Evolutionary conservation across 1,140 invertebrate genomes (phyloP).

Genomic region (Ephestia elutella): DNA sequence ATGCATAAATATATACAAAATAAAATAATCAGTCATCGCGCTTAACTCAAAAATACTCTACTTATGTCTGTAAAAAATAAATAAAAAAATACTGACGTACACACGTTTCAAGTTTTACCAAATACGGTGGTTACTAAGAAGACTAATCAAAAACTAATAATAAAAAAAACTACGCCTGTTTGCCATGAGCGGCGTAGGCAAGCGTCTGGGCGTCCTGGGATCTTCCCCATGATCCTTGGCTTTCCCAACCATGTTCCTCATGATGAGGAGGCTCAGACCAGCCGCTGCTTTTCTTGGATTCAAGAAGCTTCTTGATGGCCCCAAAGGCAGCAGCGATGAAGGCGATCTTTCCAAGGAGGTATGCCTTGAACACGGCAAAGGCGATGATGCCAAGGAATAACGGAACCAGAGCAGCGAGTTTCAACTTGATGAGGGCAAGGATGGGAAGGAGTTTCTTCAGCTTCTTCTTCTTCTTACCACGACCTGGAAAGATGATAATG

Average conservation of each 20-base stretch:
- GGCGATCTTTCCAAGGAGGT: conserved; percentile 86
- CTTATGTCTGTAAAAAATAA: conserved; percentile 6
- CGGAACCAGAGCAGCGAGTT: conserved; percentile 83
- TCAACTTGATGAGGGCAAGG: conserved; percentile 84
- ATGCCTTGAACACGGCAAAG: conserved; percentile 87
- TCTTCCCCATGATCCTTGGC: conserved; percentile 74
- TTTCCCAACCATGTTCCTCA: conserved; percentile 75
- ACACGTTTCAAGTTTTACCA: conserved; percentile 24
- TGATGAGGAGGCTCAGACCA: conserved; percentile 79
- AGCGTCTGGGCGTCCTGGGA: conserved; percentile 75
- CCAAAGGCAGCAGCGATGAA: conserved; percentile 84
- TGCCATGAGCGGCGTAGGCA: conserved; percentile 78
- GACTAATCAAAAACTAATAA: conserved; percentile 17
- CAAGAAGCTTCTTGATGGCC: conserved; percentile 85
- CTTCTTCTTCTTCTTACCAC: conserved; percentile 82
- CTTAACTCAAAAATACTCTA: conserved; percentile 12
- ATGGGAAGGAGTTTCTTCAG: conserved; percentile 84
- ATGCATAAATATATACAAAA: conserved; percentile 18
- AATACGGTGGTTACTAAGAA: conserved; percentile 26
- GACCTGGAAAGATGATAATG: conserved; percentile 76
- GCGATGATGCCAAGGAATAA: conserved; percentile 85
- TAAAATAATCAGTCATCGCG: conserved; percentile 32
- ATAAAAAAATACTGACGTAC: conserved; percentile 11
- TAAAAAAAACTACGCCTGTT: conserved; percentile 42
- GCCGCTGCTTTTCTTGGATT: conserved; percentile 82